phyloP scores from a whole-genome alignment of 2,797 vertebrate species.

The Parauchenoglanis ngamensis region DNA sequence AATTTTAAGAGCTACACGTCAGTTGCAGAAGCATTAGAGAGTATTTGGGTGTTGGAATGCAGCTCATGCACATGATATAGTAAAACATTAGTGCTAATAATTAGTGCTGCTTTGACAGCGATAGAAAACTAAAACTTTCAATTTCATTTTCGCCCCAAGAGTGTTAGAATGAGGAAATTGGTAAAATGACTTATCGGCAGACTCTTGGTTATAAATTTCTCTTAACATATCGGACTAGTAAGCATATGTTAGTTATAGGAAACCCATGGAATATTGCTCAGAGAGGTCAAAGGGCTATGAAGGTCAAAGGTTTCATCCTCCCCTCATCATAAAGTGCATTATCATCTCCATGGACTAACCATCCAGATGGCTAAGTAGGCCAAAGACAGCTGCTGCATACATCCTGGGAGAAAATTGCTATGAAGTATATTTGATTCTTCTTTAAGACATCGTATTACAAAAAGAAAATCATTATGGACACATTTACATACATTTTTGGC shows the following conservation, averaged over 20 bases:
- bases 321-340: conserved; percentile 82
- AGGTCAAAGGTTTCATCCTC: conserved; percentile 80
- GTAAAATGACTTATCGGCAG: conserved; percentile 68
- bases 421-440: conserved; percentile 73
- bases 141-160: background rate
- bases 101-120: background rate
- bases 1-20: background rate
- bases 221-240: conserved; percentile 71
- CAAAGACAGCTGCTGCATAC: conserved; percentile 73
- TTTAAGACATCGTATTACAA: conserved; percentile 79
- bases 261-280: conserved; percentile 75
- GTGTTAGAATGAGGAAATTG: conserved; percentile 32
- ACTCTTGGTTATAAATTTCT: conserved; percentile 73
- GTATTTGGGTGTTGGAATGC: background rate
- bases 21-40: background rate
- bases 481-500: conserved; percentile 28
- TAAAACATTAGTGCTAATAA: background rate
- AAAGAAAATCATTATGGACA: conserved; percentile 66
- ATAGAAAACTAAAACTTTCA: background rate
- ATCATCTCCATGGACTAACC: conserved; percentile 72
- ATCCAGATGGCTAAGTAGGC: conserved; percentile 76
- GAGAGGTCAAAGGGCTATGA: conserved; percentile 79
- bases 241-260: conserved; percentile 81
- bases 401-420: conserved; percentile 69
- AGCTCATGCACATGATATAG: background rate